Evolutionary conservation across 2,797 vertebrate genomes (phyloP).

Genomic region (Momotus momota): DNA sequence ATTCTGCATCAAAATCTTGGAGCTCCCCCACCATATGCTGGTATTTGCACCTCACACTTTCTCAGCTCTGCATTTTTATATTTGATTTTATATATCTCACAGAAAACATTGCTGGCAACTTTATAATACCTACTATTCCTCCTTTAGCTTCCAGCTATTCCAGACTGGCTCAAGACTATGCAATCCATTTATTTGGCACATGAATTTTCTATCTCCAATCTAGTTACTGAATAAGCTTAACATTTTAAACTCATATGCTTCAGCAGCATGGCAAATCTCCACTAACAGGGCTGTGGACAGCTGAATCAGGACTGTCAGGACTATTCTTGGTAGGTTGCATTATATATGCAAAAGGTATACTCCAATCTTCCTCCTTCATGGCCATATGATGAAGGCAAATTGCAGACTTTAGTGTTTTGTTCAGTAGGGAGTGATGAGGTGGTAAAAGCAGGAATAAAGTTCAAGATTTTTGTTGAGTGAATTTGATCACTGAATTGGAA

Average conservation of each 20-base stretch:
- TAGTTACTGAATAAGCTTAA: background rate
- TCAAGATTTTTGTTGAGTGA: background rate
- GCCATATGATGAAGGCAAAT: background rate
- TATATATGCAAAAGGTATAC: background rate
- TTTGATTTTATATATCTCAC: background rate
- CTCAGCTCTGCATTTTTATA: background rate
- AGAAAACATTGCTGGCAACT: background rate
- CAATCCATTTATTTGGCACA: background rate
- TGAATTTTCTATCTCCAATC: background rate
- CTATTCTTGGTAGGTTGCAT: background rate
- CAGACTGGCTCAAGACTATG: background rate
- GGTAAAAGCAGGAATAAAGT: background rate
- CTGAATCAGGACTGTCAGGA: background rate
- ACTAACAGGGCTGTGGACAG: background rate
- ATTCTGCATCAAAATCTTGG: background rate
- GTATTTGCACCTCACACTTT: background rate
- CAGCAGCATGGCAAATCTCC: background rate
- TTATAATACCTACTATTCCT: background rate
- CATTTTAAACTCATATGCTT: background rate
- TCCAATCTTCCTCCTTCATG: background rate
- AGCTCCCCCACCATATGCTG: background rate
- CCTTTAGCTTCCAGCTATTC: background rate
- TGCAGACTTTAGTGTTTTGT: background rate
- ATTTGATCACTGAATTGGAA: background rate
- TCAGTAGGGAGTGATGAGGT: background rate